Evolutionary conservation across 2,113 vertebrate genomes (phyloP), one percentile per base, ranked within the genome.

Genomic region (Bubo scandiacus): DNA sequence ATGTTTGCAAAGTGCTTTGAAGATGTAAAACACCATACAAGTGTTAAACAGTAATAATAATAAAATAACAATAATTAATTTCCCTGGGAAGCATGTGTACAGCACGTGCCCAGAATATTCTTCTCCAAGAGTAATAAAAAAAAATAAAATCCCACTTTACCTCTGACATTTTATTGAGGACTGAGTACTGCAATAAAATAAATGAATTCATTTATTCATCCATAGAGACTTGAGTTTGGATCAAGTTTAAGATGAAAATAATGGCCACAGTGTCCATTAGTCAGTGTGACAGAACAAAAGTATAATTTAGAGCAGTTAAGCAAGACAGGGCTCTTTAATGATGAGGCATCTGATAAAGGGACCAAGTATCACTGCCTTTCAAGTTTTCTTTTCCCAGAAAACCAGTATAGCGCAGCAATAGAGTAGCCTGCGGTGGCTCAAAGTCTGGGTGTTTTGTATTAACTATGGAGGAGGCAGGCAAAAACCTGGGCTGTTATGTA

Each of bases 1-100:
- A 95, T 43, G 79, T 74, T 95, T 86, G 72, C 75, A 77, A 93
- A 97, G 95, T 90, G 90, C 91, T 97, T 94, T 95, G 91, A 96
- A 95, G 94, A 97, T 95, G 84, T 80, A 88, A 94, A 96, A 66
- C 89, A 80, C 78, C 78, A 36, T 85, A 52, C 25, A 81, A 95
- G 75, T 91, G 84, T 94, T 94, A 84, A 92, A 66, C 1, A 26
- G 78, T 88, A 94, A 81, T 96, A 94, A 94, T 95, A 93, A 96
- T 96, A 95, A 96, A 95, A 92, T 86, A 94, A 95, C 88, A 97
- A 96, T 93, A 94, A 97, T 97, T 96, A 95, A 96, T 96, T 92
- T 95, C 89, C 74, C 78, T 61, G 88, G 61, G 94, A 94, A 73
- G 42, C 2, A 2, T 38, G 23, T 59, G 62, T 85, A 81, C 47